phyloP scores from a whole-genome alignment of 2,113 vertebrate genomes.

The Mustelus asterias region DNA sequence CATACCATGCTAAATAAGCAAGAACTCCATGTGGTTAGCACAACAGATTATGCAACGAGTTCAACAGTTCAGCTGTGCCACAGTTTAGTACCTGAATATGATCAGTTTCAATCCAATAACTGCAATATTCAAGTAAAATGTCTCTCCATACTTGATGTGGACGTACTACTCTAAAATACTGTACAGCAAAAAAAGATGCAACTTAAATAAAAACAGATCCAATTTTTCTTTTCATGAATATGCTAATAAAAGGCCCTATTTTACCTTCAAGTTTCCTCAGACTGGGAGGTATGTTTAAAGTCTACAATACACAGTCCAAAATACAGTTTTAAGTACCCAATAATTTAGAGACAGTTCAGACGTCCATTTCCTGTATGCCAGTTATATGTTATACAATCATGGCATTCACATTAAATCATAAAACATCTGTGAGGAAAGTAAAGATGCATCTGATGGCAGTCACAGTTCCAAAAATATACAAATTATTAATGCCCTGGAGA shows the following conservation, averaged over 20 bases:
- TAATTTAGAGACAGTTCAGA: slow-evolving; percentile 68
- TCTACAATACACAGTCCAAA: slow-evolving; percentile 54
- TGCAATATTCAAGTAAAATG: slow-evolving; percentile 68
- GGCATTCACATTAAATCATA: slow-evolving; percentile 69
- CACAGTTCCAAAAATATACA: slow-evolving; percentile 36
- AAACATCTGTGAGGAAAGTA: slow-evolving; percentile 51
- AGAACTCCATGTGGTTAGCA: slow-evolving; percentile 27
- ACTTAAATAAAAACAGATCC: slow-evolving; percentile 69
- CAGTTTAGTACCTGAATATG: slow-evolving; percentile 31
- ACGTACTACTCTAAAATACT: slow-evolving; percentile 53
- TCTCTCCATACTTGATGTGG: slow-evolving; percentile 51
- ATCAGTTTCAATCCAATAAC: slow-evolving; percentile 52
- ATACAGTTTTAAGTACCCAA: slow-evolving; percentile 62
- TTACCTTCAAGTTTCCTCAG: slow-evolving; percentile 60
- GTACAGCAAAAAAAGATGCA: slow-evolving; percentile 58
- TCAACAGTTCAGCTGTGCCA: slow-evolving; percentile 9
- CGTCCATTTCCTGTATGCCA: slow-evolving; percentile 52
- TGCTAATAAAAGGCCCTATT: slow-evolving; percentile 31
- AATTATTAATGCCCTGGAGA: slow-evolving; percentile 28
- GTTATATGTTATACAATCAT: slow-evolving; percentile 65
- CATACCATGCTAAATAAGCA: slow-evolving; percentile 27
- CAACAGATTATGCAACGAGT: slow-evolving; percentile 26
- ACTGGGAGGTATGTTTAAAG: slow-evolving; percentile 58
- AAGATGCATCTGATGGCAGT: slow-evolving; percentile 18
- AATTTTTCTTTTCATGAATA: slow-evolving; percentile 37